These are phyloP conservation scores for Miltochrista miniata DNA, from an alignment of 2,888 invertebrate genomes.

Conservation along the genomic window DNA sequence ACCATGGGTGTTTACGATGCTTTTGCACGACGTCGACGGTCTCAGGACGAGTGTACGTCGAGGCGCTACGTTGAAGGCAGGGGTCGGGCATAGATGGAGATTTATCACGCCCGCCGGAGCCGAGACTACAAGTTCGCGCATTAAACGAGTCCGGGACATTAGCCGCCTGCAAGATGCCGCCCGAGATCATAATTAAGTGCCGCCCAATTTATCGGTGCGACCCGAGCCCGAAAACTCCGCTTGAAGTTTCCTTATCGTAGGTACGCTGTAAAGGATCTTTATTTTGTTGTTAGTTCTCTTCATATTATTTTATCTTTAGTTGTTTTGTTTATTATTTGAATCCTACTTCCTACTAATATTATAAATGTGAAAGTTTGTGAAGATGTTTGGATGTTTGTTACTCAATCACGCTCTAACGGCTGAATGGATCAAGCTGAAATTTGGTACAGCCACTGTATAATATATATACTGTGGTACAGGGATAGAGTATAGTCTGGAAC, in stretches of 20 bases:
- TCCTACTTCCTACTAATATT: no score
- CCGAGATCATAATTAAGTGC: conserved; percentile 84
- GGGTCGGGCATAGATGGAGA: conserved; percentile 71
- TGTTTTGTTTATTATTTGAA: conserved; percentile 35
- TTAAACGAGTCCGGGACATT: conserved; percentile 83
- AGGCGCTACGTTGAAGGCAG: conserved; percentile 39
- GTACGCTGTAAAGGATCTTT: conserved; percentile 79
- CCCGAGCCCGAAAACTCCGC: conserved; percentile 79
- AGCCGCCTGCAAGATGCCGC: conserved; percentile 83
- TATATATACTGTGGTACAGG: no score
- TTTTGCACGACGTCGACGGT: conserved; percentile 12
- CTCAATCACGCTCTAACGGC: no score
- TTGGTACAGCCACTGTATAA: no score
- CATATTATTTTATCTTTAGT: conserved; percentile 68
- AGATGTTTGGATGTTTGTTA: no score
- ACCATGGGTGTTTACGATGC: background rate
- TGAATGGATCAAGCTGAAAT: background rate
- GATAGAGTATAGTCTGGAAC: no score
- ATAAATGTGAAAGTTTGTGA: no score
- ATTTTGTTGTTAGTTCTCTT: conserved; percentile 78
- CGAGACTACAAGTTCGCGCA: conserved; percentile 81
- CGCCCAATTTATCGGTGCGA: conserved; percentile 83
- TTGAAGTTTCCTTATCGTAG: conserved; percentile 57
- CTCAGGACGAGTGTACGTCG: conserved; percentile 37
- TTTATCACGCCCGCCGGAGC: conserved; percentile 80